Percentiles rank a stretch among this genome's conserved stretches.
Conservation (phyloP, 2,113 vertebrate genomes). For the Cepphus grylle region DNA sequence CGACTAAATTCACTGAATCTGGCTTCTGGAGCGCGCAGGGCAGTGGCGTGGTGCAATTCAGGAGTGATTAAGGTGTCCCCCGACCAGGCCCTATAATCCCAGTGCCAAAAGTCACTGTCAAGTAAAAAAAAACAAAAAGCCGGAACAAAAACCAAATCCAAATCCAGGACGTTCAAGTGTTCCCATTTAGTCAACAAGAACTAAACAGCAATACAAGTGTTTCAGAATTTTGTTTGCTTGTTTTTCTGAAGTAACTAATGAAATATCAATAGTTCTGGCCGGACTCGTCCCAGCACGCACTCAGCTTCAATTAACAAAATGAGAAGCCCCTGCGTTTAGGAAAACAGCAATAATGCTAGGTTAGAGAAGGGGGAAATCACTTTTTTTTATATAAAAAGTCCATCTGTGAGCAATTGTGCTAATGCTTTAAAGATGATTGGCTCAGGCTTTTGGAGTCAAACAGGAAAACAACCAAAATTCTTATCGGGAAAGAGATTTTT, state of each 20-base stretch:
- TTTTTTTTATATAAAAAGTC: neutral
- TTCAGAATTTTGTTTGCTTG: neutral
- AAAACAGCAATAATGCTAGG: neutral
- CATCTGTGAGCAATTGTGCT: constrained; percentile 37
- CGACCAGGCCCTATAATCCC: neutral
- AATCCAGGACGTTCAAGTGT: neutral
- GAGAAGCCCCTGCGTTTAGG: neutral
- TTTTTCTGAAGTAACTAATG: neutral
- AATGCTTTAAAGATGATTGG: constrained; percentile 33
- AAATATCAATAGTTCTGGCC: neutral
- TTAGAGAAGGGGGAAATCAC: neutral
- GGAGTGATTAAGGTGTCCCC: neutral
- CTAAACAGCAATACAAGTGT: neutral
- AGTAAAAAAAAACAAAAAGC: neutral
- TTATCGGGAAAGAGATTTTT: constrained; percentile 16
- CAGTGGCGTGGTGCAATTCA: neutral
- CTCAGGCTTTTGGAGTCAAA: neutral
- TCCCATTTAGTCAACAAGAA: neutral
- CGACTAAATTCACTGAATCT: neutral
- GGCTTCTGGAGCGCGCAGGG: neutral
- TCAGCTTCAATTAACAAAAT: neutral
- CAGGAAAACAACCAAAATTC: constrained; percentile 12
- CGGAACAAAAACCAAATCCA: neutral
- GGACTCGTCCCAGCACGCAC: neutral
- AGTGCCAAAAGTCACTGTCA: neutral